phyloP scores from a whole-genome alignment of 2,113 vertebrate genomes.

The Prochilodus magdalenae region DNA sequence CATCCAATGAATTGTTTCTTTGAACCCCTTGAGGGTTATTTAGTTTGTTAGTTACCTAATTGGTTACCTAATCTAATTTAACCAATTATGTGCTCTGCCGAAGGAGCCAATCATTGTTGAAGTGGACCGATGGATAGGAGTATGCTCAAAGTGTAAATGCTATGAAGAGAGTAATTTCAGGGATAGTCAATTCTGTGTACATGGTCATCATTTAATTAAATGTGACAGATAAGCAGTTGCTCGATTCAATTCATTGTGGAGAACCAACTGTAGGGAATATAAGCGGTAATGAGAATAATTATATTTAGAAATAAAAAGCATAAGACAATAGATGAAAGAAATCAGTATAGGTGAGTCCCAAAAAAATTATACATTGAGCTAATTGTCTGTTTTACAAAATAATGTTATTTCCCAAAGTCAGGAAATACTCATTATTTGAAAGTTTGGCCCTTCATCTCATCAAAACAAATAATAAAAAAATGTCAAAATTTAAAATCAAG shows the following conservation, averaged over 20 bases:
- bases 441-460: too few relatives aligned
- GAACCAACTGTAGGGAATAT: slow-evolving; percentile 7
- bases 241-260: slow-evolving; percentile 33
- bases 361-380: too few relatives aligned
- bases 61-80: slow-evolving; percentile 79
- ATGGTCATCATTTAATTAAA: slow-evolving; percentile 58
- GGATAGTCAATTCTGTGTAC: slow-evolving; percentile 56
- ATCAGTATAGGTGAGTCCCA: not conserved
- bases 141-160: slow-evolving; percentile 53
- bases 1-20: slow-evolving; percentile 66
- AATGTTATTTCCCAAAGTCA: too few relatives aligned
- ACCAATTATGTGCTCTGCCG: slow-evolving; percentile 74
- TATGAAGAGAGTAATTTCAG: slow-evolving; percentile 62
- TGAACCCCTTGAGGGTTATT: slow-evolving; percentile 73
- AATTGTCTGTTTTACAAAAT: too few relatives aligned
- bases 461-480: too few relatives aligned
- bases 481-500: too few relatives aligned
- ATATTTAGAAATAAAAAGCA: not conserved
- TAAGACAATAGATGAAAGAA: too few relatives aligned
- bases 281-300: not conserved
- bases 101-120: slow-evolving; percentile 68
- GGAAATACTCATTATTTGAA: too few relatives aligned
- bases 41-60: slow-evolving; percentile 78
- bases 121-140: slow-evolving; percentile 65
- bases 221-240: slow-evolving; percentile 58